Conservation (phyloP, 2,113 vertebrate species). For the Psettodes erumei region DNA sequence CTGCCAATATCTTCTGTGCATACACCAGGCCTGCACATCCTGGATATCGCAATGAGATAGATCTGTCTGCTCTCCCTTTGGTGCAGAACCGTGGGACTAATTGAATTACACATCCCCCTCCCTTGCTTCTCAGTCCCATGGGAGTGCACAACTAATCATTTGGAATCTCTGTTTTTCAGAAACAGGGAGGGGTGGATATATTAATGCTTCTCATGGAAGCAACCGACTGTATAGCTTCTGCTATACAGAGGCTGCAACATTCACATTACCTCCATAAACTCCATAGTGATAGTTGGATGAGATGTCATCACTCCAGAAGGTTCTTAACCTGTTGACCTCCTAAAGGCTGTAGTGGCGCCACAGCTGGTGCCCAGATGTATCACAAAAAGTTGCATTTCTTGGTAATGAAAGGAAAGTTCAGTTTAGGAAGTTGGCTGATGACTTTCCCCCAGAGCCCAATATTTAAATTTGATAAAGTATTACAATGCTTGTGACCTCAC, state of each 20-base stretch:
- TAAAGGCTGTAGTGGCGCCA: conserved; percentile 12
- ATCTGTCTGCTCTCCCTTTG: conserved; percentile 69
- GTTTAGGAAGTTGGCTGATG: conserved; percentile 11
- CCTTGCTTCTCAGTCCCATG: conserved; percentile 56
- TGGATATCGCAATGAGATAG: conserved; percentile 63
- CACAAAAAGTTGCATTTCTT: conserved; percentile 11
- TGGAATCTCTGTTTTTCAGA: conserved; percentile 68
- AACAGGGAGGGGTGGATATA: conserved; percentile 23
- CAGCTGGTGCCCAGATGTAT: conserved; percentile 77
- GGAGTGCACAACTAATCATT: conserved; percentile 77
- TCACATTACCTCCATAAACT: conserved; percentile 58
- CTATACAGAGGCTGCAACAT: conserved; percentile 36
- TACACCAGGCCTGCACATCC: conserved; percentile 54
- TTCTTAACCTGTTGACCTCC: conserved; percentile 72
- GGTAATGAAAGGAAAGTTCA: conserved; percentile 38
- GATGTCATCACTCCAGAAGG: conserved; percentile 64
- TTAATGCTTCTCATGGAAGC: conserved; percentile 37
- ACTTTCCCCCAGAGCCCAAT: conserved; percentile 4
- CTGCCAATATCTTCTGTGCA: conserved; percentile 48
- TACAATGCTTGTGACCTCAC: neutral
- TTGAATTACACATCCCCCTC: conserved; percentile 77
- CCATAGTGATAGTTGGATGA: conserved; percentile 54
- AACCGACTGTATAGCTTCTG: conserved; percentile 3
- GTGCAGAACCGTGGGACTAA: conserved; percentile 77
- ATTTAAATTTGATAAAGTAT: conserved; percentile 15